These are phyloP conservation scores for Trachemys scripta DNA, from an alignment of 2,113 vertebrate species.

Conservation along the genomic window DNA sequence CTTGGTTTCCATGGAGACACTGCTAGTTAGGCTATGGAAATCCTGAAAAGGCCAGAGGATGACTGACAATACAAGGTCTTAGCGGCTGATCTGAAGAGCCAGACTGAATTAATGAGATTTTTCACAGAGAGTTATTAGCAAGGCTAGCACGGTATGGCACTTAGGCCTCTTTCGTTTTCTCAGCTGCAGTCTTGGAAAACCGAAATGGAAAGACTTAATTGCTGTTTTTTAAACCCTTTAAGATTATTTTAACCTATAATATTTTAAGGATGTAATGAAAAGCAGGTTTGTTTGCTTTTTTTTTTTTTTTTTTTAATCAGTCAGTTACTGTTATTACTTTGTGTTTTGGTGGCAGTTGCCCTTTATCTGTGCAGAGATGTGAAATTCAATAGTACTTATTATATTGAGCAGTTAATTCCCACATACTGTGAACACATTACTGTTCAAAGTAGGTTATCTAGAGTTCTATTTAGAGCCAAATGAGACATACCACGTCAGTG, in stretches of 20 bases:
- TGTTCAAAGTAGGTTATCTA: slow-evolving; percentile 83
- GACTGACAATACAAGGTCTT: slow-evolving; percentile 99
- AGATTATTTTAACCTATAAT: slow-evolving; percentile 83
- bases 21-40: slow-evolving; percentile 94
- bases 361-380: slow-evolving; percentile 76
- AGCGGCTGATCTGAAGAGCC: slow-evolving; percentile 93
- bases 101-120: slow-evolving; percentile 99
- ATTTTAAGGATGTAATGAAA: slow-evolving; percentile 80
- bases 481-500: slow-evolving; percentile 63
- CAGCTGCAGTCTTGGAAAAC: slow-evolving; percentile 87
- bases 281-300: slow-evolving; percentile 64
- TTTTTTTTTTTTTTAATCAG: not conserved
- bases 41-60: slow-evolving; percentile 92
- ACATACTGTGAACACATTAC: slow-evolving; percentile 85
- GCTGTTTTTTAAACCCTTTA: slow-evolving; percentile 80
- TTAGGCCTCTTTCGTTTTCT: slow-evolving; percentile 78
- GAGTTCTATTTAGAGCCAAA: slow-evolving; percentile 79
- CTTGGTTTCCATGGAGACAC: slow-evolving; percentile 96
- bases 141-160: slow-evolving; percentile 84
- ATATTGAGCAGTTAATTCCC: slow-evolving; percentile 84
- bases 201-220: slow-evolving; percentile 88
- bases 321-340: slow-evolving; percentile 70
- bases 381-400: slow-evolving; percentile 83
- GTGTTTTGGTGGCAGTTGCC: slow-evolving; percentile 70
- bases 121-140: slow-evolving; percentile 95